A percentile compares a stretch with the other conserved stretches of the same genome.
Conservation (phyloP, 2,888 invertebrate species). For the Orthosia gracilis region DNA sequence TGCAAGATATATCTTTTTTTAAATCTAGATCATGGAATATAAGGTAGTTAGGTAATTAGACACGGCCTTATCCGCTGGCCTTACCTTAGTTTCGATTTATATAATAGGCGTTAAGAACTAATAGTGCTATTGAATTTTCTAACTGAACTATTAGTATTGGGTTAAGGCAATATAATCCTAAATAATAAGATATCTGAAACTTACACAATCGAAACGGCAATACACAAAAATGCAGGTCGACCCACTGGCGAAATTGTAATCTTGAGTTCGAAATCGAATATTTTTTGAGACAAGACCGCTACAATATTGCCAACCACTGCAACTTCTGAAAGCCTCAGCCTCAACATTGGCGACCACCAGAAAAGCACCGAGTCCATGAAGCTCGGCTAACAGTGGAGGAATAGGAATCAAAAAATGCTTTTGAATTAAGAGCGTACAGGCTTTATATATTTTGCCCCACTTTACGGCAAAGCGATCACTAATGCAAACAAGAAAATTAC, state of each 20-base stretch:
- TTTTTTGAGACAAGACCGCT: no score
- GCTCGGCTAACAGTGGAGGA: no score
- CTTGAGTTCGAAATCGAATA: no score
- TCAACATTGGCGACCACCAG: no score
- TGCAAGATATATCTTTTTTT: slow-evolving; percentile 28
- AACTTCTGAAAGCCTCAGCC: no score
- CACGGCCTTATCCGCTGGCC: slow-evolving; percentile 47
- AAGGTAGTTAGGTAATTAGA: slow-evolving; percentile 50
- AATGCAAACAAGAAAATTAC: background rate
- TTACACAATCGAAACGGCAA: background rate
- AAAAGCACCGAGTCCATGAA: no score
- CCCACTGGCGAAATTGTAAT: no score
- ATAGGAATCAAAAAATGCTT: no score
- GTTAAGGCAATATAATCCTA: background rate
- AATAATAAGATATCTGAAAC: background rate
- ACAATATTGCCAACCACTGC: no score
- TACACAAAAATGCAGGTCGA: background rate
- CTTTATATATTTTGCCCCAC: no score
- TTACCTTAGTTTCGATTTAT: slow-evolving; percentile 45
- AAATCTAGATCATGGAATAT: slow-evolving; percentile 34
- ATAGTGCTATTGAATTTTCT: slow-evolving; percentile 13
- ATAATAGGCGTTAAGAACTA: slow-evolving; percentile 22
- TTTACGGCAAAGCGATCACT: background rate
- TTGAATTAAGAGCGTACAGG: no score
- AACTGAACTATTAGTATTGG: background rate